These are phyloP conservation scores for Microcaecilia unicolor DNA, from an alignment of 2,797 vertebrate genomes.

Conservation along the genomic window DNA sequence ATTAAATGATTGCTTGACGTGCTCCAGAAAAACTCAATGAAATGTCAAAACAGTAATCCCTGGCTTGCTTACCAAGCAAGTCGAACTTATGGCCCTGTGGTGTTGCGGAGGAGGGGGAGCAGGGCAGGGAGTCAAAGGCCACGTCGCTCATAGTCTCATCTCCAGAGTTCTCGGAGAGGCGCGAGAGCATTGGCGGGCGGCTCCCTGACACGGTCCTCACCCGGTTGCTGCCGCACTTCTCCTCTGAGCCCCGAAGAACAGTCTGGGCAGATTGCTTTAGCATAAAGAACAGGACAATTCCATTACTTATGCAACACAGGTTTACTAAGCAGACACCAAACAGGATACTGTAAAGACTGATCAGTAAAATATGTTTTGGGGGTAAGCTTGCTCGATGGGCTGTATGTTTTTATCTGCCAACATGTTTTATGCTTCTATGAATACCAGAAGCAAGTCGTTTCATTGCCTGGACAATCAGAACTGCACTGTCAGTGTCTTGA, in stretches of 20 bases:
- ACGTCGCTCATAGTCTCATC: slow-evolving; percentile 82
- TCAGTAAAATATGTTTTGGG: too few species aligned
- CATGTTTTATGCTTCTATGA: too few species aligned
- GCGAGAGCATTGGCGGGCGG: slow-evolving; percentile 68
- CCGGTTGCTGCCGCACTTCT: slow-evolving; percentile 78
- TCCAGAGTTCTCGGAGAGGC: slow-evolving; percentile 80
- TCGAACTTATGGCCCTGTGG: slow-evolving; percentile 56
- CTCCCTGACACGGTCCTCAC: slow-evolving; percentile 72
- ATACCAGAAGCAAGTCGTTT: too few species aligned
- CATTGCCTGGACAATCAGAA: too few species aligned
- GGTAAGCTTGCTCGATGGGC: too few species aligned
- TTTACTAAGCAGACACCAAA: too few species aligned
- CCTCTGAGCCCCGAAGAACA: slow-evolving; percentile 81
- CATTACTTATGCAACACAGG: neutral
- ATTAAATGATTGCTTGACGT: too few species aligned
- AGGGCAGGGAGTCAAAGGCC: slow-evolving; percentile 74
- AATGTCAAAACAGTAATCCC: too few species aligned
- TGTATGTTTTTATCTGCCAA: too few species aligned
- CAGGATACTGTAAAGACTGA: too few species aligned
- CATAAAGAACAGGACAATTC: slow-evolving; percentile 11
- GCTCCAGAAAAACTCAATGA: too few species aligned
- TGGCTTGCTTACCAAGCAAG: slow-evolving; percentile 51
- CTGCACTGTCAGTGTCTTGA: too few species aligned
- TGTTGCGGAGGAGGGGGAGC: slow-evolving; percentile 56
- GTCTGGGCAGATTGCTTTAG: slow-evolving; percentile 82